These are phyloP conservation scores for Chaetops frenatus DNA, from an alignment of 2,113 vertebrate genomes.

Conservation along the genomic window DNA sequence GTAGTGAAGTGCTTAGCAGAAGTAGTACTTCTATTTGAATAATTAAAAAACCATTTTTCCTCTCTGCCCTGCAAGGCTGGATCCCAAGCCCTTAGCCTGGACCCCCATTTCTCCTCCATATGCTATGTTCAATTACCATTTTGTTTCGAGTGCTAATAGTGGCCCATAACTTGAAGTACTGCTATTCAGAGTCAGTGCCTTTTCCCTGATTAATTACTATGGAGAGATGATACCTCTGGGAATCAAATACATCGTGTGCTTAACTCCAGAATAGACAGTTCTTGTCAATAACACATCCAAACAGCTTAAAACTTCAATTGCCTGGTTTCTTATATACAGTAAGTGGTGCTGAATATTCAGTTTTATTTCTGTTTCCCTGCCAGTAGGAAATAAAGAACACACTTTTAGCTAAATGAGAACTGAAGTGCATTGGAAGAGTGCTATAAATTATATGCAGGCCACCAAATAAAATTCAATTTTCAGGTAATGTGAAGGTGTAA, in stretches of 20 bases:
- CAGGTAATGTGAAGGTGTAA: constrained; percentile 65
- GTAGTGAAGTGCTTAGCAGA: neutral
- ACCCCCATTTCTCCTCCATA: neutral
- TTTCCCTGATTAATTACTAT: constrained; percentile 15
- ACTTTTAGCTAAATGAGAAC: constrained; percentile 66
- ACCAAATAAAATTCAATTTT: constrained; percentile 77
- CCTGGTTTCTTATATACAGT: neutral
- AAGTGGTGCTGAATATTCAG: neutral
- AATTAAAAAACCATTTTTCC: neutral
- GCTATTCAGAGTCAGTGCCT: constrained; percentile 1
- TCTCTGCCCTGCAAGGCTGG: neutral
- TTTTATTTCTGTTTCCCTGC: constrained; percentile 52
- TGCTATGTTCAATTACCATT: neutral
- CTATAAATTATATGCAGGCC: constrained; percentile 69
- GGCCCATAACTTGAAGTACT: neutral
- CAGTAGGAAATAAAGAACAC: constrained; percentile 61
- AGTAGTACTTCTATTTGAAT: neutral
- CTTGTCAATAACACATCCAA: neutral
- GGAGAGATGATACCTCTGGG: neutral
- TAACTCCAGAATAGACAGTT: constrained; percentile 8
- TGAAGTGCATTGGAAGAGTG: constrained; percentile 60
- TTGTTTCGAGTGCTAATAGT: neutral
- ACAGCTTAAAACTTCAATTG: neutral
- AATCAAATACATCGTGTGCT: neutral
- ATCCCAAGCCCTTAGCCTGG: neutral